Evolutionary conservation across 2,113 vertebrate genomes (phyloP).

Genomic region (Sus scrofa): T2T-Sscrofa CM000820.6:97308501-97309000

Average conservation of each 20-base stretch:
- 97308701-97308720: not conserved
- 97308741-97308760: conserved; percentile 5
- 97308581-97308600: not conserved
- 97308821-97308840: not conserved
- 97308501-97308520: not conserved
- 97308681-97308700: not conserved
- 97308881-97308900: not conserved
- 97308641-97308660: conserved; percentile 34
- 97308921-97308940: conserved; percentile 43
- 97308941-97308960: not conserved
- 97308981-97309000: not conserved
- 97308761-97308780: not conserved
- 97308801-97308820: not conserved
- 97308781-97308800: not conserved
- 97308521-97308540: not conserved
- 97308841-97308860: not conserved
- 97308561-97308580: not conserved
- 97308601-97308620: not conserved
- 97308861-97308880: not conserved
- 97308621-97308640: not conserved
- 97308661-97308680: not conserved
- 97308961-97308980: conserved; percentile 5
- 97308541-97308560: not conserved
- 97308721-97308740: not conserved
- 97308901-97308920: not conserved